Percentiles rank a stretch among this genome's conserved stretches.
These are phyloP conservation scores for Arothron firmamentum DNA, from an alignment of 2,113 vertebrate genomes.

Conservation along the genomic window DNA sequence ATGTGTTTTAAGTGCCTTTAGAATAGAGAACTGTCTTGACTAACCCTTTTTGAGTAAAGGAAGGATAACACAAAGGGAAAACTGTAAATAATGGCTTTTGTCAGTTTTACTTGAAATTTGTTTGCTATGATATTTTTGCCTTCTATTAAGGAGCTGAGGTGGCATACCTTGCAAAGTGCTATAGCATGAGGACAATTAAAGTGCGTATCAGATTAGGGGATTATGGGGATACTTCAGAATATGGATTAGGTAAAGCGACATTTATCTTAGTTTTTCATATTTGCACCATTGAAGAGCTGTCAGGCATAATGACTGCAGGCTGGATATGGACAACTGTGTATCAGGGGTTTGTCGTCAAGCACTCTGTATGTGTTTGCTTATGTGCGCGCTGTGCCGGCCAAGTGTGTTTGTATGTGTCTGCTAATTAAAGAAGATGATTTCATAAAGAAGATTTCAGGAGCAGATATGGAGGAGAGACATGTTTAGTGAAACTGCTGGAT, in stretches of 20 bases:
- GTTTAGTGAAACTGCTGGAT: conserved; percentile 33
- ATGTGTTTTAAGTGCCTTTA: conserved; percentile 89
- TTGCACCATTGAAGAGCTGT: too few species aligned
- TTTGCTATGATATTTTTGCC: conserved; percentile 46
- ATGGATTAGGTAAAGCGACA: conserved; percentile 15
- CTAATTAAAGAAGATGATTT: background rate
- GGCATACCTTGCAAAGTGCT: conserved; percentile 23
- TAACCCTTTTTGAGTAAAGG: conserved; percentile 62
- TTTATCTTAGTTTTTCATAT: conserved; percentile 17
- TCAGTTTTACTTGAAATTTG: conserved; percentile 44
- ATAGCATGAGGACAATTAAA: conserved; percentile 9
- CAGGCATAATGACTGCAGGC: background rate
- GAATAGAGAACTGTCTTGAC: conserved; percentile 71
- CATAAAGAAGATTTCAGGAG: conserved; percentile 17
- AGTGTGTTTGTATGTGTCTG: conserved; percentile 7
- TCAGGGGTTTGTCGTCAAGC: background rate
- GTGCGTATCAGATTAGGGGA: conserved; percentile 5
- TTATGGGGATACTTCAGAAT: conserved; percentile 2
- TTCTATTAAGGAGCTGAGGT: conserved; percentile 37
- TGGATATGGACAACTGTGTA: conserved; percentile 18
- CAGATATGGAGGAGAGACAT: conserved; percentile 17
- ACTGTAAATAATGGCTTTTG: conserved; percentile 41
- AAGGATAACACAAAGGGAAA: conserved; percentile 67
- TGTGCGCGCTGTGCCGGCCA: background rate
- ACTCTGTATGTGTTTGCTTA: conserved; percentile 26